Evolutionary conservation across 2,888 invertebrate species (phyloP).

Genomic region (Geophilus truncorum): DNA sequence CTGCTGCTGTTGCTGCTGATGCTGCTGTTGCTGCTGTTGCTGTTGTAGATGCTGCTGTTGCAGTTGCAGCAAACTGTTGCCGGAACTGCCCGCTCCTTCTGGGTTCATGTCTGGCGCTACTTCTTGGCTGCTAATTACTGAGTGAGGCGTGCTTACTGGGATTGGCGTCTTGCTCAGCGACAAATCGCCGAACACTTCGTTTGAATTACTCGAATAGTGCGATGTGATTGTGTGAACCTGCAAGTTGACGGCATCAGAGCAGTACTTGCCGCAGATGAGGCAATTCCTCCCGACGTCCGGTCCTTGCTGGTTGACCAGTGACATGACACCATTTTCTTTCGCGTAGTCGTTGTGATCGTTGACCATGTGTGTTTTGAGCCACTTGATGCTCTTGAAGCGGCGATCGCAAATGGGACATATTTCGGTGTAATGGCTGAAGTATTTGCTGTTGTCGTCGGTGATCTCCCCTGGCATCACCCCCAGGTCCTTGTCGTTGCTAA

Average conservation of each 20-base stretch:
- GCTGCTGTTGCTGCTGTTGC: neutral
- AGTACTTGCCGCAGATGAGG: conserved; percentile 48
- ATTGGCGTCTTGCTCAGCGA: neutral
- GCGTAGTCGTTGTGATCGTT: conserved; percentile 76
- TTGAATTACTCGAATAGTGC: conserved; percentile 41
- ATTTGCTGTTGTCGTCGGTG: conserved; percentile 47
- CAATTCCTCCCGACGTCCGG: conserved; percentile 39
- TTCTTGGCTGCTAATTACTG: conserved; percentile 31
- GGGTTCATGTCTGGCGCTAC: neutral
- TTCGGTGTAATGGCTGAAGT: conserved; percentile 61
- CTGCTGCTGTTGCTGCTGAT: too few relatives aligned
- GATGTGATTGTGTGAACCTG: conserved; percentile 52
- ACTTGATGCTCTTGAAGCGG: conserved; percentile 80
- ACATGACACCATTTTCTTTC: conserved; percentile 54
- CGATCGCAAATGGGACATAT: conserved; percentile 80
- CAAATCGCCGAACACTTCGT: neutral
- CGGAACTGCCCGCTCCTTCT: conserved; percentile 5
- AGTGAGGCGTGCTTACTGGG: conserved; percentile 1
- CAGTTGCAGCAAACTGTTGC: neutral
- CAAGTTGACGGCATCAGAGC: conserved; percentile 48
- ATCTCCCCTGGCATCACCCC: conserved; percentile 34
- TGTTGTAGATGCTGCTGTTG: neutral
- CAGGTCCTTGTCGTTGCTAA: conserved; percentile 8
- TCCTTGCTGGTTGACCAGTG: conserved; percentile 31
- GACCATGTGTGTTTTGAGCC: conserved; percentile 77